A percentile compares a stretch with the other conserved stretches of the same genome.
These are phyloP conservation scores for Sinelater perroti DNA, from an alignment of 2,888 invertebrate species.

Conservation along the genomic window DNA sequence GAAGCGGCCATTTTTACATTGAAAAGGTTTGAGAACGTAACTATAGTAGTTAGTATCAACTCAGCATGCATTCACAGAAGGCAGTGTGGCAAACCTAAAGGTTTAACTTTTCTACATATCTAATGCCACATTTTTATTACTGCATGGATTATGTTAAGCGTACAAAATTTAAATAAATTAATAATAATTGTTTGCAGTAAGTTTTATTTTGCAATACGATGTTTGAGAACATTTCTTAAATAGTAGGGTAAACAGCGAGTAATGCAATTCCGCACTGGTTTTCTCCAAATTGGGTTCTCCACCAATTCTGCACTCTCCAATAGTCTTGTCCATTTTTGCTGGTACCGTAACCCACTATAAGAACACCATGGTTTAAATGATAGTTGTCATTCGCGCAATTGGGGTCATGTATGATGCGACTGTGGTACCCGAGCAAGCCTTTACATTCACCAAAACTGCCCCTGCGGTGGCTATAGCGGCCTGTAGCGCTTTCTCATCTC, in stretches of 20 bases:
- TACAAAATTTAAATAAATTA: too few relatives aligned
- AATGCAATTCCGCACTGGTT: not conserved
- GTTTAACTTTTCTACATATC: too few relatives aligned
- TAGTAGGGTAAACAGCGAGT: not conserved
- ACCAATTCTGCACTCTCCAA: not conserved
- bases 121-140: too few relatives aligned
- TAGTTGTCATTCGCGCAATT: conserved; percentile 70
- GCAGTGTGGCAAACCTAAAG: too few relatives aligned
- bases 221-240: too few relatives aligned
- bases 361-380: conserved; percentile 47
- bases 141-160: too few relatives aligned
- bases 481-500: conserved; percentile 75
- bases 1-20: too few relatives aligned
- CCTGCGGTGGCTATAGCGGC: conserved; percentile 82
- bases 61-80: too few relatives aligned
- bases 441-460: conserved; percentile 81
- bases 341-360: not conserved
- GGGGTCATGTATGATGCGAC: conserved; percentile 79
- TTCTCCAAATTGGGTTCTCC: not conserved
- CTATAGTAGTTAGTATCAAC: too few relatives aligned
- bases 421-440: conserved; percentile 83
- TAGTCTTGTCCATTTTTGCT: not conserved
- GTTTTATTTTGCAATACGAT: too few relatives aligned
- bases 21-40: too few relatives aligned
- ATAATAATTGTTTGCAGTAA: too few relatives aligned